These are phyloP conservation scores for Pelmatolapia mariae DNA, from an alignment of 2,113 vertebrate species.

Conservation along the genomic window DNA sequence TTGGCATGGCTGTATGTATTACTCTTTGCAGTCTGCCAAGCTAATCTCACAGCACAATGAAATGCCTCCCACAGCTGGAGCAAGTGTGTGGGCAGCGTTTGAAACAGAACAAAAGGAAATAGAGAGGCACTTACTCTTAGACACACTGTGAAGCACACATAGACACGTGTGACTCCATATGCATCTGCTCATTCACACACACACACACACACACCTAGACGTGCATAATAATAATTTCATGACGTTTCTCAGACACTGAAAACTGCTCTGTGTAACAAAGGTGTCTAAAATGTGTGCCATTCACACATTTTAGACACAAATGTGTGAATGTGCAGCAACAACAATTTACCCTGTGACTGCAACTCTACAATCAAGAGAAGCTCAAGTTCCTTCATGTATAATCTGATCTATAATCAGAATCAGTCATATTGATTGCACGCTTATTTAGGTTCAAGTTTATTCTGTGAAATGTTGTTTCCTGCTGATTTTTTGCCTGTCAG, in stretches of 20 bases:
- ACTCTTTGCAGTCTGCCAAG: slow-evolving; percentile 40
- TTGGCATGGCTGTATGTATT: slow-evolving; percentile 37
- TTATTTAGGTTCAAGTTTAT: background rate
- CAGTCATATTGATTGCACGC: background rate
- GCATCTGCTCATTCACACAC: background rate
- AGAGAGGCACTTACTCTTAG: slow-evolving; percentile 12
- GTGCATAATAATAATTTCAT: background rate
- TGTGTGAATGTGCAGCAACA: background rate
- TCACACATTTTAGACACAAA: background rate
- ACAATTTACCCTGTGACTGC: background rate
- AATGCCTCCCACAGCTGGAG: slow-evolving; percentile 42
- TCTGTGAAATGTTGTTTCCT: background rate
- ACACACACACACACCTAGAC: background rate
- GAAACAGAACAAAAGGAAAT: slow-evolving; percentile 44
- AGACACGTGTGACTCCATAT: background rate
- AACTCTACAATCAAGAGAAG: background rate
- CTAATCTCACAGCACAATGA: slow-evolving; percentile 46
- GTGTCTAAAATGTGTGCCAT: background rate
- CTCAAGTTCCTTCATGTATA: background rate
- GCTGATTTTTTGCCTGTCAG: background rate
- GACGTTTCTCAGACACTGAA: background rate
- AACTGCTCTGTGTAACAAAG: background rate
- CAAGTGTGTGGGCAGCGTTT: slow-evolving; percentile 47
- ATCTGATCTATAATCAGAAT: background rate
- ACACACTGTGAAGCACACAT: background rate